Evolutionary conservation across 2,888 invertebrate species (phyloP).

Genomic region (Ditula angustiorana): DNA sequence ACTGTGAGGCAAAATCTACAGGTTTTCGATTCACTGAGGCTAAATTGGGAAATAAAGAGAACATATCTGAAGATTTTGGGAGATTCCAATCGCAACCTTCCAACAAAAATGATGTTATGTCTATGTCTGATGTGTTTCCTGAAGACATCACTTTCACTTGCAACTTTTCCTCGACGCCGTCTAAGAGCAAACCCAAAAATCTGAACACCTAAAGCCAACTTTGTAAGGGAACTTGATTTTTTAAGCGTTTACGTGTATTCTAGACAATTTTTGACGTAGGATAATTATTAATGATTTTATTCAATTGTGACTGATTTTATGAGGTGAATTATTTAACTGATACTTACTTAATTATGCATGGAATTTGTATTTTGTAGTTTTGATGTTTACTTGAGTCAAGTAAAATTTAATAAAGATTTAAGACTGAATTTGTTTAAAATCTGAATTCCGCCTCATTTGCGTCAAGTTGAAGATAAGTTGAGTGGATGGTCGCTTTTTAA

Average conservation of each 20-base stretch:
- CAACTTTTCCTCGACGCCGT: conserved; percentile 81
- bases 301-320: conserved; percentile 53
- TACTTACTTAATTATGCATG: conserved; percentile 62
- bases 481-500: no score
- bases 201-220: conserved; percentile 53
- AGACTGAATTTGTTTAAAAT: conserved; percentile 43
- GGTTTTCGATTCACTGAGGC: conserved; percentile 63
- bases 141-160: conserved; percentile 79
- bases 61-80: conserved; percentile 63
- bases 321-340: conserved; percentile 45
- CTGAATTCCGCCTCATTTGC: conserved; percentile 5
- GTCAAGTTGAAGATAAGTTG: no score
- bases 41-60: conserved; percentile 70
- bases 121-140: conserved; percentile 76
- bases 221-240: conserved; percentile 61
- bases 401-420: conserved; percentile 64
- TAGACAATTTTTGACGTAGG: conserved; percentile 60
- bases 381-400: conserved; percentile 66
- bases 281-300: conserved; percentile 69
- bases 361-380: conserved; percentile 61
- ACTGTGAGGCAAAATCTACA: conserved; percentile 58
- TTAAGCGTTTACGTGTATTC: conserved; percentile 64
- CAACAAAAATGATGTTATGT: conserved; percentile 70
- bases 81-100: conserved; percentile 60
- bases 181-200: conserved; percentile 75